Conservation (phyloP, 2,113 vertebrate genomes). For the Salvelinus alpinus region DNA sequence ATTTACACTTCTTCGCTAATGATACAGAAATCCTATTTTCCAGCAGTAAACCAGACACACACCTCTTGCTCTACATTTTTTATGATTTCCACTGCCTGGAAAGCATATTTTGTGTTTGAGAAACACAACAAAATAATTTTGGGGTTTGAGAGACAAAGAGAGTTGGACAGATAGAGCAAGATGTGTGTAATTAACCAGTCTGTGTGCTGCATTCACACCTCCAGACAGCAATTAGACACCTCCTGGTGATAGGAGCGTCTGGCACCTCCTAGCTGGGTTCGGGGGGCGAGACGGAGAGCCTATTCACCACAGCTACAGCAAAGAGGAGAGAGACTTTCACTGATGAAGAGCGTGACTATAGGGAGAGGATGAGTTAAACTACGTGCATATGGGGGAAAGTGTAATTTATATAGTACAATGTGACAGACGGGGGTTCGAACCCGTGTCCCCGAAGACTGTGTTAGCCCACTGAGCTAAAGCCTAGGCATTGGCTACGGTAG, state of each 20-base stretch:
- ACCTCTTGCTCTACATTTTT: slow-evolving; percentile 41
- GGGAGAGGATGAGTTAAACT: no score
- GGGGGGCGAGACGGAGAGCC: no score
- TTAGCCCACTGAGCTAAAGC: no score
- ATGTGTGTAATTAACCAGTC: slow-evolving; percentile 65
- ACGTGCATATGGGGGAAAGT: no score
- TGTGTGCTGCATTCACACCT: slow-evolving; percentile 52
- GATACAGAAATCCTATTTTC: slow-evolving; percentile 51
- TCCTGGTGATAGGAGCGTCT: slow-evolving; percentile 54
- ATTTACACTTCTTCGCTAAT: slow-evolving; percentile 51
- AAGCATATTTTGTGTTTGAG: slow-evolving; percentile 20
- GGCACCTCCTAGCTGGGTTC: slow-evolving; percentile 30
- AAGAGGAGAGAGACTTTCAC: neutral
- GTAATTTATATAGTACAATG: no score
- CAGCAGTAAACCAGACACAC: slow-evolving; percentile 13
- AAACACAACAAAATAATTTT: neutral
- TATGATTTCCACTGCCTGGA: slow-evolving; percentile 54
- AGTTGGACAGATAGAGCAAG: slow-evolving; percentile 11
- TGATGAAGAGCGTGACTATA: neutral
- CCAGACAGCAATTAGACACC: slow-evolving; percentile 66
- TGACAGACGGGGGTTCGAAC: no score
- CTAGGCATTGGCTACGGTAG: no score
- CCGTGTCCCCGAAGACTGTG: no score
- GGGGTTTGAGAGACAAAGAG: slow-evolving; percentile 23
- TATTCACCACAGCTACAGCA: neutral